These are phyloP conservation scores for Oncorhynchus tshawytscha DNA, from an alignment of 2,113 vertebrate species.

Conservation along the genomic window DNA sequence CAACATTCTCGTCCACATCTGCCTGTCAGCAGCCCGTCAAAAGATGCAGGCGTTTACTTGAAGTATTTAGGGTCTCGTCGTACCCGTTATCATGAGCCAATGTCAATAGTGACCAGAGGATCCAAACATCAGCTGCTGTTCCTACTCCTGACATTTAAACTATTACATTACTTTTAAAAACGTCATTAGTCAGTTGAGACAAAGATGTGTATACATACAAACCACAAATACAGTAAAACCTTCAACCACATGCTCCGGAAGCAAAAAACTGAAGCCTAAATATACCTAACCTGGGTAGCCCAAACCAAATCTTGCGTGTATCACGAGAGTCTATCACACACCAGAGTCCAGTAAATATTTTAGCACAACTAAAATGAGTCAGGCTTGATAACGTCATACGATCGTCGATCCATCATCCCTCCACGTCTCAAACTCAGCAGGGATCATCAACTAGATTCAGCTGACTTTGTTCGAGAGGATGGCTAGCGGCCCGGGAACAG, in stretches of 20 bases:
- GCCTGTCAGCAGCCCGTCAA: neutral
- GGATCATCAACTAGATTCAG: neutral
- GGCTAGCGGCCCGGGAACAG: too few relatives aligned
- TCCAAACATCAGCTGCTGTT: neutral
- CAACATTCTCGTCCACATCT: neutral
- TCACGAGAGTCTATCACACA: neutral
- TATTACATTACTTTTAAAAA: too few relatives aligned
- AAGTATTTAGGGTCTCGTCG: neutral
- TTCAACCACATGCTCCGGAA: too few relatives aligned
- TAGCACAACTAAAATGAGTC: neutral
- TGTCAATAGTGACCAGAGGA: neutral
- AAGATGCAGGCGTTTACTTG: neutral
- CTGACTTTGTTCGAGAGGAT: neutral
- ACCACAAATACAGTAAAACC: too few relatives aligned
- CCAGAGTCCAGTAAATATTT: neutral
- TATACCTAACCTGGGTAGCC: too few relatives aligned
- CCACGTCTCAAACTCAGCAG: neutral
- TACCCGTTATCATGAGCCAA: neutral
- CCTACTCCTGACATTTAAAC: neutral
- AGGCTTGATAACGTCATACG: neutral
- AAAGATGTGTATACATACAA: too few relatives aligned
- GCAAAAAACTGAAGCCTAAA: too few relatives aligned
- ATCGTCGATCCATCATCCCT: neutral
- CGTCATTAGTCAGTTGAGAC: too few relatives aligned
- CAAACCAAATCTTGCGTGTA: neutral